Evolutionary conservation across 1,140 invertebrate species (phyloP).

Genomic region (Anastrepha ludens): DNA sequence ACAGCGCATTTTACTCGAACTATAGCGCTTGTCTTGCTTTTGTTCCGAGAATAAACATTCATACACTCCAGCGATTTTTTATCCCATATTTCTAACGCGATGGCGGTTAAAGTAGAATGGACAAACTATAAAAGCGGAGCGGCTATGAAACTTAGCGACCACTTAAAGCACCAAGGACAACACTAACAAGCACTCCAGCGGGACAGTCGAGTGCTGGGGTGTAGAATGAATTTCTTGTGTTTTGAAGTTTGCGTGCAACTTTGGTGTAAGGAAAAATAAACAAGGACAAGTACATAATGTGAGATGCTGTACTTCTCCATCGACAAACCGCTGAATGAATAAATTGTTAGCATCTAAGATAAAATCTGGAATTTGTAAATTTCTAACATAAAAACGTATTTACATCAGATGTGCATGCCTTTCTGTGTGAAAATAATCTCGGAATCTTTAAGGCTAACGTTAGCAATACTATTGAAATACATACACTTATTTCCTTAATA

Average conservation of each 20-base stretch:
- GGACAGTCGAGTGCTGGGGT: conserved; percentile 16
- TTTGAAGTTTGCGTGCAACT: neutral
- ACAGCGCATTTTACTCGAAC: conserved; percentile 24
- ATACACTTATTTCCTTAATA: no score
- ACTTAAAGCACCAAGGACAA: conserved; percentile 34
- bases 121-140: conserved; percentile 13
- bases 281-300: neutral
- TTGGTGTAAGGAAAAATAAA: neutral
- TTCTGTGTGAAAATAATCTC: no score
- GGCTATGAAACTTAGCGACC: conserved; percentile 40
- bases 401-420: no score
- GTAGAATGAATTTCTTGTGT: neutral
- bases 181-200: conserved; percentile 31
- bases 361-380: neutral
- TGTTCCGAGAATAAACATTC: conserved; percentile 30
- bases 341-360: neutral
- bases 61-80: neutral
- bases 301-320: neutral
- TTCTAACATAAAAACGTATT: no score
- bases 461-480: no score
- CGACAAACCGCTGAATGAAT: neutral
- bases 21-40: conserved; percentile 30
- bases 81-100: no score
- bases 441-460: no score
- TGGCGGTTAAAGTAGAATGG: neutral